Conservation (phyloP, 2,113 vertebrate genomes). For the Colistium nudipinnis region DNA sequence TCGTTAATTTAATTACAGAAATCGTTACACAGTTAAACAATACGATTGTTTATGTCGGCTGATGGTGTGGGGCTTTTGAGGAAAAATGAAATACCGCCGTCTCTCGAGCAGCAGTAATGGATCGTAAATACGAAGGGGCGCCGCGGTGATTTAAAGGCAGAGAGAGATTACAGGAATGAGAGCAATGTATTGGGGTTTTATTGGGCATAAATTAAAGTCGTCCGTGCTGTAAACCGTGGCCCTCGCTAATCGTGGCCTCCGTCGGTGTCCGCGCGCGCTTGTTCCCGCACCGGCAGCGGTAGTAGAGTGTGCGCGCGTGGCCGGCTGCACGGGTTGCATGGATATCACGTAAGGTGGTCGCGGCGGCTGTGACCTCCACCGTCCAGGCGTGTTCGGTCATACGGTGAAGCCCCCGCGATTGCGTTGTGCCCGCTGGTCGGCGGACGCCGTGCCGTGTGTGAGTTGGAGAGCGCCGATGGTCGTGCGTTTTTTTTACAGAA, state of each 20-base stretch:
- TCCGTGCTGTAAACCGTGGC: slow-evolving; percentile 32
- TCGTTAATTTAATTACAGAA: slow-evolving; percentile 20
- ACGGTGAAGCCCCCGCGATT: no score
- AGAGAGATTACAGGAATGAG: slow-evolving; percentile 32
- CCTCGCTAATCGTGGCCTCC: slow-evolving; percentile 48
- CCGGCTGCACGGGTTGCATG: no score
- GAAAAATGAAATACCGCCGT: slow-evolving; percentile 19
- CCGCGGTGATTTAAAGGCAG: slow-evolving; percentile 47
- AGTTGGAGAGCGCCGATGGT: no score
- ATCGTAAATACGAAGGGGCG: slow-evolving; percentile 51
- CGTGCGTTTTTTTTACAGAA: no score
- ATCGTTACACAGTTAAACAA: slow-evolving; percentile 14
- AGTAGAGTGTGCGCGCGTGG: no score
- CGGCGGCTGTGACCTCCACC: no score
- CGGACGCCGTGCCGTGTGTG: no score
- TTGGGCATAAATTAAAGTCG: slow-evolving; percentile 56
- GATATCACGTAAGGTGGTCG: no score
- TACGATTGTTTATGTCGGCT: slow-evolving; percentile 17
- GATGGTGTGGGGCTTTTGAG: neutral
- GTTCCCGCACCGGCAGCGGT: no score
- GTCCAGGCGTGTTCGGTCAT: no score
- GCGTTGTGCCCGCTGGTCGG: no score
- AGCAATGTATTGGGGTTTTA: slow-evolving; percentile 56
- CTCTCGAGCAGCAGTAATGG: slow-evolving; percentile 54
- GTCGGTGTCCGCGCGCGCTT: no score